Conservation (phyloP, 2,888 invertebrate genomes). For the Drosophila rubida region DNA sequence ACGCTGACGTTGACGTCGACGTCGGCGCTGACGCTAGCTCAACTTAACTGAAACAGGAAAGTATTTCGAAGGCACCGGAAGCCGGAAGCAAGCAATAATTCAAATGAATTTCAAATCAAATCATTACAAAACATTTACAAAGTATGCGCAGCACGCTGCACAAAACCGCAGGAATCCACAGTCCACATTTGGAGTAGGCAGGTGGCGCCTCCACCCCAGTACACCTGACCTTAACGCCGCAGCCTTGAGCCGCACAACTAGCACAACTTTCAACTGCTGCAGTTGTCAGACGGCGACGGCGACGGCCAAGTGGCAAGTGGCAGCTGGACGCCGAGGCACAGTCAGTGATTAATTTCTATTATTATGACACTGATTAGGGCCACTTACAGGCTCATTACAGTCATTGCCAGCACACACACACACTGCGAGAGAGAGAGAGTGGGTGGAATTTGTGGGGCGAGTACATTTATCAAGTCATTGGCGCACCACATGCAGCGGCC, state of each 20-base stretch:
- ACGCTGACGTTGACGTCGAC: slow-evolving; percentile 24
- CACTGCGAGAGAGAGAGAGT: background rate
- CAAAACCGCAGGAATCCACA: slow-evolving; percentile 69
- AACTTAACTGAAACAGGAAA: slow-evolving; percentile 74
- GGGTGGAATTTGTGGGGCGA: background rate
- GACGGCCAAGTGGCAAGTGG: slow-evolving; percentile 25
- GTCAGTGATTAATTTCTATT: slow-evolving; percentile 77
- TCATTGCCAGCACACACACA: slow-evolving; percentile 52
- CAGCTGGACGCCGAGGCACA: slow-evolving; percentile 17
- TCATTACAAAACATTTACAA: slow-evolving; percentile 82
- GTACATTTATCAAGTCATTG: slow-evolving; percentile 75
- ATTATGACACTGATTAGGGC: slow-evolving; percentile 78
- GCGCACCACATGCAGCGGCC: slow-evolving; percentile 75
- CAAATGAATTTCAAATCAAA: slow-evolving; percentile 84
- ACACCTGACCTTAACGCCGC: slow-evolving; percentile 38
- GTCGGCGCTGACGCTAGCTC: slow-evolving; percentile 34
- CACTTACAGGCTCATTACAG: slow-evolving; percentile 79
- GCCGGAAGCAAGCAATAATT: slow-evolving; percentile 84
- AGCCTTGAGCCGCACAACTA: slow-evolving; percentile 34
- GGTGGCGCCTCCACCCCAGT: background rate
- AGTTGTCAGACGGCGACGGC: slow-evolving; percentile 23
- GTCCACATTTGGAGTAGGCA: slow-evolving; percentile 4
- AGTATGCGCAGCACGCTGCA: slow-evolving; percentile 77
- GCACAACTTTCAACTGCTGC: slow-evolving; percentile 44
- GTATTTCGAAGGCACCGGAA: slow-evolving; percentile 82